Percentiles rank a stretch among this genome's conserved stretches.
phyloP scores from a whole-genome alignment of 2,113 vertebrate species.

The Mus spicilegus region DNA sequence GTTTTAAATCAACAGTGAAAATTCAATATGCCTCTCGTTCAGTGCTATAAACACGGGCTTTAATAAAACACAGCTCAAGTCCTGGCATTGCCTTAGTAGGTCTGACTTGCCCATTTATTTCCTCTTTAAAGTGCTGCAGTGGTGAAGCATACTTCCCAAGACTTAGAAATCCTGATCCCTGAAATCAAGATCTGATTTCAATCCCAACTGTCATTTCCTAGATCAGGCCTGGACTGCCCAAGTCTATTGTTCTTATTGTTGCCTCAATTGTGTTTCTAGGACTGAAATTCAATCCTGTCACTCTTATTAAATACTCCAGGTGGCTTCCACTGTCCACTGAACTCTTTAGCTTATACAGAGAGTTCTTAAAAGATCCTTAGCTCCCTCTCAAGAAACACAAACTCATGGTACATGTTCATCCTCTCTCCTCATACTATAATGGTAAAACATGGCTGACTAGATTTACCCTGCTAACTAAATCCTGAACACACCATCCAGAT shows the following conservation, averaged over 20 bases:
- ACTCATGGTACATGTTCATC: not conserved
- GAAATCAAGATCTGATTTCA: conserved; percentile 36
- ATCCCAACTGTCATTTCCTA: not conserved
- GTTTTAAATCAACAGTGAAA: not conserved
- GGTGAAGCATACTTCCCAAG: not conserved
- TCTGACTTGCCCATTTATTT: not conserved
- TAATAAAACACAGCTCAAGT: not conserved
- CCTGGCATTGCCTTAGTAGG: not conserved
- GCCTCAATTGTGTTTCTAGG: conserved; percentile 43
- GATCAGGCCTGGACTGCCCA: not conserved
- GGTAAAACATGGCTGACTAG: not conserved
- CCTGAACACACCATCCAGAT: not conserved
- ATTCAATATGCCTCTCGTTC: not conserved
- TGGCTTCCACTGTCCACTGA: not conserved
- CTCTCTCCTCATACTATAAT: not conserved
- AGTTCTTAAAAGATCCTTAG: not conserved
- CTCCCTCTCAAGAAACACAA: not conserved
- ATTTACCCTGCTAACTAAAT: not conserved
- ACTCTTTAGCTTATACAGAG: conserved; percentile 9
- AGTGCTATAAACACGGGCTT: not conserved
- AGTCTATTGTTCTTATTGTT: not conserved
- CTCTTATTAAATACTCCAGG: not conserved
- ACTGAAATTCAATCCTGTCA: conserved; percentile 1
- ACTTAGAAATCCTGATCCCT: not conserved
- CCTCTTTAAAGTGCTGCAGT: not conserved